Evolutionary conservation across 2,888 invertebrate genomes (phyloP).

Genomic region (Pyrochroa serraticornis): DNA sequence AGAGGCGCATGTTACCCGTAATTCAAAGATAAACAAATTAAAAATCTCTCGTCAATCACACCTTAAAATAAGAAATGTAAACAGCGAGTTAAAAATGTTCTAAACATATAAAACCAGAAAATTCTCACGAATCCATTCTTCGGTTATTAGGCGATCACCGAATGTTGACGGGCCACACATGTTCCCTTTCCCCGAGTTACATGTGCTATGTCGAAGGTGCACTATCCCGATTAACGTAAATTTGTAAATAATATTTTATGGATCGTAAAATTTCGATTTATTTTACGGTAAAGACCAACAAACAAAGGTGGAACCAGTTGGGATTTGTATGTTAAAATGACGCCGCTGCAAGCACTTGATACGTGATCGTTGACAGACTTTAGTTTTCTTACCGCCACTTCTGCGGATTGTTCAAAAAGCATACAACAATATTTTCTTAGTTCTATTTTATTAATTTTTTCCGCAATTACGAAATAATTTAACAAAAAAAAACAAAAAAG

Average conservation of each 20-base stretch:
- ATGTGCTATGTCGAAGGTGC: constrained; percentile 39
- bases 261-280: constrained; percentile 42
- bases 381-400: too few relatives aligned
- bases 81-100: constrained; percentile 29
- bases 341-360: constrained; percentile 7
- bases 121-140: constrained; percentile 31
- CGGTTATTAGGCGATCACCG: constrained; percentile 10
- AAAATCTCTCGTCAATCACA: constrained; percentile 37
- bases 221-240: constrained; percentile 38
- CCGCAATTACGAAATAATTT: too few relatives aligned
- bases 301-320: constrained; percentile 31
- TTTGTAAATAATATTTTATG: constrained; percentile 44
- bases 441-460: too few relatives aligned
- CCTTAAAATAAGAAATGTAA: constrained; percentile 34
- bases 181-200: constrained; percentile 22
- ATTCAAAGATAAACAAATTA: constrained; percentile 34
- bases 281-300: constrained; percentile 32
- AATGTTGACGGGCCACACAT: constrained; percentile 24
- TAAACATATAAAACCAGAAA: constrained; percentile 32
- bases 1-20: constrained; percentile 29
- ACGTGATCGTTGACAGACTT: too few relatives aligned
- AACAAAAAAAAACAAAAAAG: too few relatives aligned
- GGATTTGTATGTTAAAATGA: constrained; percentile 41
- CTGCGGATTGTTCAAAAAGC: too few relatives aligned
- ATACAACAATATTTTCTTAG: too few relatives aligned